Base-by-base conservation (phyloP, 2,888 invertebrate species). In the Sarcophaga variegata region DNA sequence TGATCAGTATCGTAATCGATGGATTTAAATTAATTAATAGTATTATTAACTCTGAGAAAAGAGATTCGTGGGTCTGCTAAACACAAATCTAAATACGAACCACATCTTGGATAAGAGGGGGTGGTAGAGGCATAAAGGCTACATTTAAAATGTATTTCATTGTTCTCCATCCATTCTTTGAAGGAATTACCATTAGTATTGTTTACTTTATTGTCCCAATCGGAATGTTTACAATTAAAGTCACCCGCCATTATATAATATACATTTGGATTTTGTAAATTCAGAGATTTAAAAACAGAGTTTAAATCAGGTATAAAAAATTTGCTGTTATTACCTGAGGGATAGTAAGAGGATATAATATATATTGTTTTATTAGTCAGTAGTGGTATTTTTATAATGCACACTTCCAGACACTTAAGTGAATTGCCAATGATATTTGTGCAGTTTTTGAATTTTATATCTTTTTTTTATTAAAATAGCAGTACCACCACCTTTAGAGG, bases 81-180 rank as follows among this genome's bases (percentile, higher is more conserved):
- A 69, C 75, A 84, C 49, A 83, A 62, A 74, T 83, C 83, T 74
- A 84, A 75, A 80, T 59, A 83, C 25, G 74, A 83, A 45, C 59
- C 25, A 69, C 74, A 63, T 75, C 75, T 63, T 54, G 62, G 76
- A 20, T 76, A 84, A 49, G 76, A 66, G 25, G 83, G 79, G n/a
- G 64, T 74, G 67, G 64, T 69, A n/a, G 83, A 83, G 60, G 49
- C 83, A 74, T 83, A 83, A 62, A 83, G 60, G 37, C 71, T 72
- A 76, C 77, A 83, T 59, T 64, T 77, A 60, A 66, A 78, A 60
- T 72, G 2, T 14, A 79, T 79, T 71, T 71, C 79, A 64, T 79
- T 79, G 37, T 54, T 64, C 14, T 54, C 25, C 54, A 71, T 8
- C 62, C 74, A 59, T 66, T 60, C 67, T 72, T 54, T 72, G 17